Evolutionary conservation across 2,888 invertebrate species (phyloP).

Genomic region (Aethes cnicana): DNA sequence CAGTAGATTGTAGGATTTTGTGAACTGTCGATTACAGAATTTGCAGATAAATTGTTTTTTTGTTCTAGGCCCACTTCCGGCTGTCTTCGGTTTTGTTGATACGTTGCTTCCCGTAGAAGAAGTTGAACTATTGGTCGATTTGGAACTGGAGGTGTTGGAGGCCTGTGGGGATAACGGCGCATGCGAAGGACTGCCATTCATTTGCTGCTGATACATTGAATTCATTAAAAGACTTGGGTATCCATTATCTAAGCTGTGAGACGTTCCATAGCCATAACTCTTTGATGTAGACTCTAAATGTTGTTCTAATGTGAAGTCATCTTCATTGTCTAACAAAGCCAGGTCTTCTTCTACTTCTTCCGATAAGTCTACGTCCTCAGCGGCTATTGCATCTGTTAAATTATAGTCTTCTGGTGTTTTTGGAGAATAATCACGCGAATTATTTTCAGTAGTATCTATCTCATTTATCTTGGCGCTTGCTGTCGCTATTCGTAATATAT

Average conservation of each 20-base stretch:
- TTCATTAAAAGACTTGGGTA: slow-evolving; percentile 88
- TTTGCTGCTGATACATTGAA: slow-evolving; percentile 84
- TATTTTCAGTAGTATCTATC: slow-evolving; percentile 63
- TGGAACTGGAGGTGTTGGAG: slow-evolving; percentile 66
- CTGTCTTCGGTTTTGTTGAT: slow-evolving; percentile 72
- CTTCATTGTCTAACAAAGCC: slow-evolving; percentile 88
- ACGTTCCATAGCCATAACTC: slow-evolving; percentile 70
- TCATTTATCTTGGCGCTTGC: slow-evolving; percentile 78
- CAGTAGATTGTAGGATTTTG: slow-evolving; percentile 97
- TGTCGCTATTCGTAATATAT: slow-evolving; percentile 85
- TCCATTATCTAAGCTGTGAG: slow-evolving; percentile 84
- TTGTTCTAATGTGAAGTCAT: slow-evolving; percentile 84
- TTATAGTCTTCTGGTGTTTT: slow-evolving; percentile 77
- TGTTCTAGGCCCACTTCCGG: slow-evolving; percentile 88
- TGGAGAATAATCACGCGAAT: slow-evolving; percentile 68
- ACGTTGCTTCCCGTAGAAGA: slow-evolving; percentile 72
- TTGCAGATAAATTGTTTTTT: slow-evolving; percentile 99
- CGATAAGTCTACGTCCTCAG: slow-evolving; percentile 85
- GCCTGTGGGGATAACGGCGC: slow-evolving; percentile 72
- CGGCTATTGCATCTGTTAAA: slow-evolving; percentile 76
- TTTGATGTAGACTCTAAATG: slow-evolving; percentile 75
- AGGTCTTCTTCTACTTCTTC: slow-evolving; percentile 89
- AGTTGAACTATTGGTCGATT: slow-evolving; percentile 73
- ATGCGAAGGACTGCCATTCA: slow-evolving; percentile 73
- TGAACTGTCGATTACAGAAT: slow-evolving; percentile 98